Conservation (phyloP, 2,888 invertebrate species). For the Bugulina stolonifera region DNA sequence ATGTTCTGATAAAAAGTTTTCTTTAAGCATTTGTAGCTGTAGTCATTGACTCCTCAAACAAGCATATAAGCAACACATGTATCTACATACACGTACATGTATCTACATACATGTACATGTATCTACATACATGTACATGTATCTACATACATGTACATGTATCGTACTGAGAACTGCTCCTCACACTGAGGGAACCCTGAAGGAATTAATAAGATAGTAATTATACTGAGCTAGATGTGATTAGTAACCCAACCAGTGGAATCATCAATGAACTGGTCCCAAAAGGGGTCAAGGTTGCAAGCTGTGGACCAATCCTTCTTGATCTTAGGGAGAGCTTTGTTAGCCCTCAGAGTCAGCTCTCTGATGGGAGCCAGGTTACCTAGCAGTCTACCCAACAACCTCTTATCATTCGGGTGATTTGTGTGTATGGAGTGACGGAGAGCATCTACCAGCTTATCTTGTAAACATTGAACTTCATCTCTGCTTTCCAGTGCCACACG, state of each 20-base stretch:
- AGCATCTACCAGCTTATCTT: conserved; percentile 14
- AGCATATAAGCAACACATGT: too few species aligned
- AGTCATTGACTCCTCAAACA: too few species aligned
- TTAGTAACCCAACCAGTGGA: neutral
- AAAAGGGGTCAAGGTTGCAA: conserved; percentile 3
- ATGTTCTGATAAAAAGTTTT: too few species aligned
- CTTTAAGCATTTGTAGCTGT: too few species aligned
- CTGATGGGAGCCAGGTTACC: conserved; percentile 3
- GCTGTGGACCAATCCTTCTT: conserved; percentile 14
- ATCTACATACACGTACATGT: too few species aligned
- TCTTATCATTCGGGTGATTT: conserved; percentile 20
- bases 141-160: too few species aligned
- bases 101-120: too few species aligned
- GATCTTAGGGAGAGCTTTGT: conserved; percentile 18
- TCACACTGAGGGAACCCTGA: too few species aligned
- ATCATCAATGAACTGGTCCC: conserved; percentile 13
- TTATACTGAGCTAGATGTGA: neutral
- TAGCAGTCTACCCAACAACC: conserved; percentile 1
- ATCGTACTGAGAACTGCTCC: too few species aligned
- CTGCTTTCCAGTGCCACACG: neutral
- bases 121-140: too few species aligned
- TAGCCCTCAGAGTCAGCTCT: conserved; percentile 5
- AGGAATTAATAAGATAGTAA: too few species aligned
- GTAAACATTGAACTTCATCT: neutral
- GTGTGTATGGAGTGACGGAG: conserved; percentile 4